Conservation (phyloP, 2,113 vertebrate species). For the Coptodon rendalli region DNA sequence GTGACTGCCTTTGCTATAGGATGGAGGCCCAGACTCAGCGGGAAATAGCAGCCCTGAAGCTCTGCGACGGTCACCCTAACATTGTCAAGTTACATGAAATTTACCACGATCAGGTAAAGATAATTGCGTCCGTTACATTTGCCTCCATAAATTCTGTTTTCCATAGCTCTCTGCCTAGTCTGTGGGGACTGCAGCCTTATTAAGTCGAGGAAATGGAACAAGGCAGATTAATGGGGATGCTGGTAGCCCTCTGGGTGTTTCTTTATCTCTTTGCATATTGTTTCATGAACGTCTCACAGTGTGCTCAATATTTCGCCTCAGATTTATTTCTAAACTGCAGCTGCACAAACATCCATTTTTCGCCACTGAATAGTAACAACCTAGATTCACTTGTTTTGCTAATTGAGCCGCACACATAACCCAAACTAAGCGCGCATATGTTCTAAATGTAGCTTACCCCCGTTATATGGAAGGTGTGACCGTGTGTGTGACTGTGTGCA, state of each 20-base stretch:
- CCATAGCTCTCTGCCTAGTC: not conserved
- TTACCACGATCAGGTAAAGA: slow-evolving; percentile 91
- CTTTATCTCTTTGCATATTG: slow-evolving; percentile 1
- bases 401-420: slow-evolving; percentile 15
- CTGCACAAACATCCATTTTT: slow-evolving; percentile 17
- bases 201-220: slow-evolving; percentile 49
- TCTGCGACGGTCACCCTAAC: slow-evolving; percentile 94
- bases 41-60: slow-evolving; percentile 92
- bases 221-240: slow-evolving; percentile 40
- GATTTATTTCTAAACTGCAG: slow-evolving; percentile 34
- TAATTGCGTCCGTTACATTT: not conserved
- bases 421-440: slow-evolving; percentile 2
- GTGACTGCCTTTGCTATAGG: slow-evolving; percentile 65
- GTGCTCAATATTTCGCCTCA: slow-evolving; percentile 9
- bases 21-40: slow-evolving; percentile 95
- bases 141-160: not conserved
- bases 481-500: slow-evolving; percentile 30
- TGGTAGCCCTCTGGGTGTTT: not conserved
- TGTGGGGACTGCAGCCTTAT: slow-evolving; percentile 15
- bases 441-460: not conserved
- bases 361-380: not conserved
- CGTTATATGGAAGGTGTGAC: slow-evolving; percentile 1
- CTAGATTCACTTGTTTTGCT: slow-evolving; percentile 17
- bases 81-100: slow-evolving; percentile 94
- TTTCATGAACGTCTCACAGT: slow-evolving; percentile 17